Evolutionary conservation across 2,888 invertebrate genomes (phyloP), one percentile per base, ranked within the genome.

Genomic region (Melitaea athalia): DNA sequence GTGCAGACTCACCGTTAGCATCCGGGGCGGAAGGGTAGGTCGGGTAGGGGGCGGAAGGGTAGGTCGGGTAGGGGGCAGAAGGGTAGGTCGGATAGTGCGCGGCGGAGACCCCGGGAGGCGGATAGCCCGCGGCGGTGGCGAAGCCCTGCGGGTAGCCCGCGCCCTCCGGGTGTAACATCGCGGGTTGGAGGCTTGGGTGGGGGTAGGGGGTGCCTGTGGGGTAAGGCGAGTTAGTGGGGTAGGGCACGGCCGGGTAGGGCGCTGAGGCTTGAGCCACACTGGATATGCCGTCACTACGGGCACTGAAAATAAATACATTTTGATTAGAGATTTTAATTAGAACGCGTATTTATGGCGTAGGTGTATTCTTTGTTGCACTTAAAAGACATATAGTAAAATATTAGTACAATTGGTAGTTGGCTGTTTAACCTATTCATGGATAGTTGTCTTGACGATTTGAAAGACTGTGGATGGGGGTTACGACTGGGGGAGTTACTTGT

Each of bases 1-100:
- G 3, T n/a, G 5, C 3, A 11, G 7, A 10, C 84, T 72, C 59
- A 88, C 88, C 84, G 60, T 78, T 76, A 10, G 77, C 82, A 47
- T 88, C 85, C 0, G 89, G n/a, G n/a, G n/a, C n/a, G n/a, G n/a
- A n/a, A n/a, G n/a, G n/a, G n/a, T n/a, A n/a, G n/a, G n/a, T n/a
- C n/a, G n/a, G n/a, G n/a, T n/a, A n/a, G n/a, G n/a, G 89, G 52
- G 89, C 0, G 86, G 84, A n/a, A n/a, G n/a, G n/a, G n/a, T n/a
- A n/a, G n/a, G n/a, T n/a, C n/a, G n/a, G n/a, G n/a, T n/a, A n/a
- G n/a, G n/a, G n/a, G 10, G 78, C 76, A 15, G 77, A 52, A 5
- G 76, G 76, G 64, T 76, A 73, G 42, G 69, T 69, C 14, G 69
- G 67, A 14, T 71, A 38, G 15, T 81, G 79, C 38, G 2, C 38